Evolutionary conservation across 2,113 vertebrate genomes (phyloP).

Genomic region (Chaenogobius annularis): DNA sequence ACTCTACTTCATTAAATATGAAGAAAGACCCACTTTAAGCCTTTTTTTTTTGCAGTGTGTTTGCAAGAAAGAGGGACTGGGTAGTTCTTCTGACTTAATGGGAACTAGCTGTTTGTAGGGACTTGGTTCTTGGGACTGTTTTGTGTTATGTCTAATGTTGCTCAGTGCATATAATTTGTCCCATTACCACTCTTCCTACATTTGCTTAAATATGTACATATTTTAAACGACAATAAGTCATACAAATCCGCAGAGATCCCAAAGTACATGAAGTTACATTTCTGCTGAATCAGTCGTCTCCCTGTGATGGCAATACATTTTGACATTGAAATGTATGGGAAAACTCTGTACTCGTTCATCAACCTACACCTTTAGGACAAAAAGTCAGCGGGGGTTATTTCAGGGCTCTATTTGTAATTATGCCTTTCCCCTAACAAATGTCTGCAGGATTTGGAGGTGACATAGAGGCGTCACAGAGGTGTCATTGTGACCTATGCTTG

Average conservation of each 20-base stretch:
- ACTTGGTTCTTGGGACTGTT: no score
- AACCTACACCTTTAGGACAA: background rate
- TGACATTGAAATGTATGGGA: conserved; percentile 1
- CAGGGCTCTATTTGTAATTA: conserved; percentile 19
- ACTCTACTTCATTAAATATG: no score
- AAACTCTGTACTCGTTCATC: background rate
- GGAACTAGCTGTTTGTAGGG: no score
- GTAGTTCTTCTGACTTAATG: no score
- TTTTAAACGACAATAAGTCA: no score
- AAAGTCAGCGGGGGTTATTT: conserved; percentile 16
- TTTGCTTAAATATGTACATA: no score
- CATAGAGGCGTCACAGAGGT: background rate
- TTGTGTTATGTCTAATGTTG: no score
- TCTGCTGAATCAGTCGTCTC: background rate
- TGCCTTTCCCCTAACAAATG: conserved; percentile 16
- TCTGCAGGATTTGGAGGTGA: conserved; percentile 12
- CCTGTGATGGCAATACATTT: conserved; percentile 5
- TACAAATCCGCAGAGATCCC: background rate
- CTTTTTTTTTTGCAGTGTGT: no score
- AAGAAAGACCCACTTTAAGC: no score
- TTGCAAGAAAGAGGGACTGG: no score
- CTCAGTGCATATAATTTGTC: no score
- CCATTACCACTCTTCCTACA: no score
- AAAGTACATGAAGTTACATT: background rate
- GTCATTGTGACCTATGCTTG: conserved; percentile 25